A percentile compares a stretch with the other conserved stretches of the same genome.
phyloP scores from a whole-genome alignment of 2,113 vertebrate genomes.

The Bujurquina vittata region DNA sequence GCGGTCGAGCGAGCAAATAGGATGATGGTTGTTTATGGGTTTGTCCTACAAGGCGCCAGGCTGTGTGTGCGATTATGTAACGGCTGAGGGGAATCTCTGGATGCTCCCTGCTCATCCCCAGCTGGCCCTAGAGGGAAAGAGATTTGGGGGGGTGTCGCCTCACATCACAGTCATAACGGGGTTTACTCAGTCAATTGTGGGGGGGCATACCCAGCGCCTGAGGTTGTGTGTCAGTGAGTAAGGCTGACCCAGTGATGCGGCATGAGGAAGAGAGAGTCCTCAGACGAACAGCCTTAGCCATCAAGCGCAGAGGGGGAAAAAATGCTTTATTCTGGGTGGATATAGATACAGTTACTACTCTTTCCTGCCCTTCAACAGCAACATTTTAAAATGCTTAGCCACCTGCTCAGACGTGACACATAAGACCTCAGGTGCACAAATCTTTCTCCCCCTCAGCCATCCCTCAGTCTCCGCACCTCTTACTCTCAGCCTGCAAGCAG shows the following conservation, averaged over 20 bases:
- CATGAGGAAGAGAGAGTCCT: neutral
- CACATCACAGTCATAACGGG: constrained; percentile 37
- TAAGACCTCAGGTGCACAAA: neutral
- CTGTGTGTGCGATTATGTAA: constrained; percentile 59
- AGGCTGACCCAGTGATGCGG: constrained; percentile 38
- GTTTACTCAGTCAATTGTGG: constrained; percentile 2
- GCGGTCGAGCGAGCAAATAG: constrained; percentile 38
- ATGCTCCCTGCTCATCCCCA: constrained; percentile 30
- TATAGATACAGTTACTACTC: neutral
- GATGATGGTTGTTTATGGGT: constrained; percentile 51
- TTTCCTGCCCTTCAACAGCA: neutral
- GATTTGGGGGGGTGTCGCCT: constrained; percentile 34
- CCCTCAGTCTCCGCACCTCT: neutral
- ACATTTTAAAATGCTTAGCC: neutral
- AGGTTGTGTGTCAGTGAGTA: constrained; percentile 67
- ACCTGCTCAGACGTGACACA: constrained; percentile 16
- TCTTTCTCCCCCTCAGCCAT: neutral
- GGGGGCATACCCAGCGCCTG: constrained; percentile 14
- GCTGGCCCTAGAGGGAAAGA: constrained; percentile 31
- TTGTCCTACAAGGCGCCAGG: constrained; percentile 23
- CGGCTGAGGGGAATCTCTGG: constrained; percentile 18
- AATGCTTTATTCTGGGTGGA: neutral
- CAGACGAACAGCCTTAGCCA: neutral
- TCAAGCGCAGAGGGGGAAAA: neutral
- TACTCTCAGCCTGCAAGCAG: neutral